These are phyloP conservation scores for Rhagonycha lutea DNA, from an alignment of 2,888 invertebrate species.

Conservation along the genomic window DNA sequence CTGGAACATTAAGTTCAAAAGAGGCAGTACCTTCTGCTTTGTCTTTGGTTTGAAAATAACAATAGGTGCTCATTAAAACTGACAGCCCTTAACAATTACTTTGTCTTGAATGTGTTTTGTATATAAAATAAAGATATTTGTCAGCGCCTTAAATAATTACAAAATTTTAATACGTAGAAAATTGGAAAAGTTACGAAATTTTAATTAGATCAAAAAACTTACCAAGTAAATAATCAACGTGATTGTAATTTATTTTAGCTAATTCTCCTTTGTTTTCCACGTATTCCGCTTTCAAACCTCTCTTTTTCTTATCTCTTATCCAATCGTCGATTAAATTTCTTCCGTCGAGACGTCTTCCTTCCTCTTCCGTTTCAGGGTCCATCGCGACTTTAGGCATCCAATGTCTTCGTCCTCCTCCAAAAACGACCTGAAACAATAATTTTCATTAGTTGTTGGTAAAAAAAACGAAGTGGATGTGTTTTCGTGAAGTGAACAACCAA, in stretches of 20 bases:
- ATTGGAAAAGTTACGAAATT: background rate
- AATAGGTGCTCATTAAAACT: constrained; percentile 3
- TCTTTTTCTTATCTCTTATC: constrained; percentile 73
- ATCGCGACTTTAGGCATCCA: constrained; percentile 73
- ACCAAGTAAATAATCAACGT: constrained; percentile 77
- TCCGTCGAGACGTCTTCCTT: constrained; percentile 75
- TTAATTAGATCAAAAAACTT: constrained; percentile 43
- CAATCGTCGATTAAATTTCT: constrained; percentile 81
- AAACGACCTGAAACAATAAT: constrained; percentile 65
- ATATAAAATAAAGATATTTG: background rate
- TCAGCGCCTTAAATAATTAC: background rate
- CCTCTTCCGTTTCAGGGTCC: constrained; percentile 72
- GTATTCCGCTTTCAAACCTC: constrained; percentile 70
- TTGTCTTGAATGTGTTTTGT: background rate
- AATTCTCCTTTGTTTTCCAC: constrained; percentile 76
- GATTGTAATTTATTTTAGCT: constrained; percentile 68
- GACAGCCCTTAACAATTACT: background rate
- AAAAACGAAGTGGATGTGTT: background rate
- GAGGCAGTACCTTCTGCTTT: background rate
- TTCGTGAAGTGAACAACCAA: background rate
- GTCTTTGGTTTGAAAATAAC: background rate
- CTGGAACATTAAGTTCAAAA: constrained; percentile 7
- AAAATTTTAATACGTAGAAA: background rate
- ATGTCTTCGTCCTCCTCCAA: constrained; percentile 78
- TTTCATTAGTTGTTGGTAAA: background rate